These are phyloP conservation scores for Phorcus lineatus DNA, from an alignment of 2,888 invertebrate genomes.

Conservation along the genomic window DNA sequence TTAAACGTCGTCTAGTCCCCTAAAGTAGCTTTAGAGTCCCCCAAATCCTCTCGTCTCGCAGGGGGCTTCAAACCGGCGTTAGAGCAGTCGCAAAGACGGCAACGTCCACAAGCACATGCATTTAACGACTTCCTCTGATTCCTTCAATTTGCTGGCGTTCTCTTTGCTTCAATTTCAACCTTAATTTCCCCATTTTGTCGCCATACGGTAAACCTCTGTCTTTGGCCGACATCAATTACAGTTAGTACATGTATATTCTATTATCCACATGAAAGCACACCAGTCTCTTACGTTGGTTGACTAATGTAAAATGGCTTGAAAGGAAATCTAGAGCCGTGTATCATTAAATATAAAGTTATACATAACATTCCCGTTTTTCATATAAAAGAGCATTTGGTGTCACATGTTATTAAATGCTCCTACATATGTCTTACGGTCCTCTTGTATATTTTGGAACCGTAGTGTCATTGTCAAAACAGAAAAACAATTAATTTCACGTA, in stretches of 20 bases:
- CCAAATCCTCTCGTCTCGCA: not conserved
- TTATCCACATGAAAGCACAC: not conserved
- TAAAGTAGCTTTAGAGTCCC: conserved; percentile 16
- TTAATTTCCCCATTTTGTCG: conserved; percentile 8
- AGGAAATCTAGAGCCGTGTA: too few relatives aligned
- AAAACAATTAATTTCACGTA: too few relatives aligned
- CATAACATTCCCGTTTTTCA: too few relatives aligned
- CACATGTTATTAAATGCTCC: too few relatives aligned
- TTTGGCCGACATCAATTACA: not conserved
- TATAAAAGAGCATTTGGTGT: too few relatives aligned
- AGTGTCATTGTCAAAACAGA: too few relatives aligned
- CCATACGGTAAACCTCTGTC: not conserved
- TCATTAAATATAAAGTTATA: too few relatives aligned
- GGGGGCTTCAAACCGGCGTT: not conserved
- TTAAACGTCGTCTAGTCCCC: conserved; percentile 5
- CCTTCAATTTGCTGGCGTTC: conserved; percentile 11
- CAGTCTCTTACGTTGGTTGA: not conserved
- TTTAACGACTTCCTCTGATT: conserved; percentile 14
- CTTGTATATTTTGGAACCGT: too few relatives aligned
- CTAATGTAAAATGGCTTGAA: too few relatives aligned
- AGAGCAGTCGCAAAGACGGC: not conserved
- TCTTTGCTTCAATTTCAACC: not conserved
- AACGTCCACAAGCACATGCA: not conserved
- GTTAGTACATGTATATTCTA: not conserved
- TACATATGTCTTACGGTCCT: too few relatives aligned